phyloP scores from a whole-genome alignment of 1,140 invertebrate genomes.

The Meloidogyne hapla region DNA sequence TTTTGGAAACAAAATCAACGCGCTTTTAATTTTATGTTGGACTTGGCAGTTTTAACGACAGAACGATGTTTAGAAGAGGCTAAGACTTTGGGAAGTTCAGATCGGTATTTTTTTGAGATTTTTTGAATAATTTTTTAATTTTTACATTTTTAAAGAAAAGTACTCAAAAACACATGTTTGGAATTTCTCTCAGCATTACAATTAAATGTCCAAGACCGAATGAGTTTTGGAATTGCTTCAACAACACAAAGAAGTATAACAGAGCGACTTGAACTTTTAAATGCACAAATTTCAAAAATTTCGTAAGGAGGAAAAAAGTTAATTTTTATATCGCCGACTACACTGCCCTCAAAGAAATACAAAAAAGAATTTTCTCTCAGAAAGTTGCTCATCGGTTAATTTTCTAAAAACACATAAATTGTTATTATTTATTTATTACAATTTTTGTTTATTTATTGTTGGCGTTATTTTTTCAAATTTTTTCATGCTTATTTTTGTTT shows the following conservation, averaged over 20 bases:
- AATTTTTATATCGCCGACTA: background rate
- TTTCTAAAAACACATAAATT: background rate
- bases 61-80: constrained; percentile 4
- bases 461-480: background rate
- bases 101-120: background rate
- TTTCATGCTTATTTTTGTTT: background rate
- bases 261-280: constrained; percentile 28
- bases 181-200: constrained; percentile 38
- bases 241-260: background rate
- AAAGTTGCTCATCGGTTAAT: too few relatives aligned
- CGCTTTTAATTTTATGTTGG: constrained; percentile 35
- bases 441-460: background rate
- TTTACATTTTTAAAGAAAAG: constrained; percentile 28
- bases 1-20: constrained; percentile 39
- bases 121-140: background rate
- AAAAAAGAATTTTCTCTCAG: background rate
- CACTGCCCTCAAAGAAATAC: background rate
- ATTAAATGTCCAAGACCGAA: constrained; percentile 30
- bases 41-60: constrained; percentile 15
- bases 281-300: constrained; percentile 20
- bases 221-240: background rate
- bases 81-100: background rate
- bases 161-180: constrained; percentile 30
- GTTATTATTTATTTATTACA: background rate
- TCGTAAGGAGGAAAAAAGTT: background rate